Base-by-base conservation (phyloP, 2,797 vertebrate species). In the Pseudochirops cupreus region DNA sequence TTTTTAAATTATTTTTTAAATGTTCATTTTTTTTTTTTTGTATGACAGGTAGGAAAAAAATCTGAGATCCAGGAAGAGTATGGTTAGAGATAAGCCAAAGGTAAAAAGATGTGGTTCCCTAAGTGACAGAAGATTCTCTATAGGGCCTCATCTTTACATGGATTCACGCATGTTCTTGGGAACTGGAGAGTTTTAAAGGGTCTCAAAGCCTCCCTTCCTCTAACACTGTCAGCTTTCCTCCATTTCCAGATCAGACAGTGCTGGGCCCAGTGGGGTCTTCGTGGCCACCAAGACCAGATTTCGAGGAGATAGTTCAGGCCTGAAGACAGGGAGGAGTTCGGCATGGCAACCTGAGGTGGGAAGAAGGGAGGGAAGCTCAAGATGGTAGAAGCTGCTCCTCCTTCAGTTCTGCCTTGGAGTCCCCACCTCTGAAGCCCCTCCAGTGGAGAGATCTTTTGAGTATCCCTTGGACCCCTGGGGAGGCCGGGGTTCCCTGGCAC, bases 241-340 rank as follows among this genome's bases (percentile, higher is more conserved):
- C 12, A 94, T 97, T 0, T 95, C 97, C 95, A 98, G 95, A 1
- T 91, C 50, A 0, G 91, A 39, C 91, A 98, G 96, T 12, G 57
- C 98, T 0, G 95, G 0, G 2, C 54, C 97, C 95, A 98, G 94
- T 0, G 93, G 95, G 0, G 91, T 87, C 97, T 99, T 99, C 0
- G 99, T 96, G 0, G 99, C 99, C 96, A 99, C 99, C 94, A 99
- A 99, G 53, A 99, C 99, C 97, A 99, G 97, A 98, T 99, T 99
- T 92, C 99, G 99, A 0, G 99, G 99, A 2, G 99, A 99, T 90
- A 99, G 98, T 0, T 97, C 97, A 0, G 99, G 99, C 95, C 99
- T 96, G 92, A 99, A 99, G 92, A 99, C 99, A 28, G 99, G 99
- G 91, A 99, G 94, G 0, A 99, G 98, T 90, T 99, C 98, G 13